Conservation (phyloP, 2,888 invertebrate genomes). For the Ypsolopha sequella region DNA sequence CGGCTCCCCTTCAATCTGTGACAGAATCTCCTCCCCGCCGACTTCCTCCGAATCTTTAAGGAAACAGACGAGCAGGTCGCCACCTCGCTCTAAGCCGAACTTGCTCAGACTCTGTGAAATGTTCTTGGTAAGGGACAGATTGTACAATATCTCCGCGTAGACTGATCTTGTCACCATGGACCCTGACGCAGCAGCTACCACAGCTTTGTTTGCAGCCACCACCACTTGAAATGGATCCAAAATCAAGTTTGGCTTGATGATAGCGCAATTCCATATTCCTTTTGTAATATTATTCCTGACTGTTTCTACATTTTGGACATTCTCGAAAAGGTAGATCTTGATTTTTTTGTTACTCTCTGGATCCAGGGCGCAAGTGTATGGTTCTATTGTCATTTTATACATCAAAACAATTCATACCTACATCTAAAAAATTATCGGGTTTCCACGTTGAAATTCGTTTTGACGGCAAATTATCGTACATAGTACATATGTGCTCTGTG, state of each 20-base stretch:
- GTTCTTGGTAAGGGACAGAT: conserved; percentile 76
- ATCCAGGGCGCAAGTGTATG: conserved; percentile 48
- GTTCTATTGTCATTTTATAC: conserved; percentile 23
- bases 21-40: conserved; percentile 36
- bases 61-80: conserved; percentile 40
- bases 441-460: too few species aligned
- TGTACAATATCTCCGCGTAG: conserved; percentile 76
- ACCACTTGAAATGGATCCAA: conserved; percentile 70
- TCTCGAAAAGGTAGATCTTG: conserved; percentile 64
- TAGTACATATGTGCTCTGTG: too few species aligned
- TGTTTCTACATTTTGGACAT: conserved; percentile 70
- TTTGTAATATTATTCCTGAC: conserved; percentile 66
- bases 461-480: too few species aligned
- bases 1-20: conserved; percentile 66
- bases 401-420: too few species aligned
- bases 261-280: conserved; percentile 71
- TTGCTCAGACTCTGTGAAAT: conserved; percentile 76
- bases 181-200: conserved; percentile 50
- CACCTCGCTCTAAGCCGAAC: conserved; percentile 70
- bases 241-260: conserved; percentile 73
- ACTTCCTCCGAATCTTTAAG: conserved; percentile 24
- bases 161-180: conserved; percentile 72
- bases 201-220: conserved; percentile 78
- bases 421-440: too few species aligned
- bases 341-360: conserved; percentile 43